A percentile compares a stretch with the other conserved stretches of the same genome.
phyloP scores from a whole-genome alignment of 2,113 vertebrate genomes.

The Amphilophus citrinellus region DNA sequence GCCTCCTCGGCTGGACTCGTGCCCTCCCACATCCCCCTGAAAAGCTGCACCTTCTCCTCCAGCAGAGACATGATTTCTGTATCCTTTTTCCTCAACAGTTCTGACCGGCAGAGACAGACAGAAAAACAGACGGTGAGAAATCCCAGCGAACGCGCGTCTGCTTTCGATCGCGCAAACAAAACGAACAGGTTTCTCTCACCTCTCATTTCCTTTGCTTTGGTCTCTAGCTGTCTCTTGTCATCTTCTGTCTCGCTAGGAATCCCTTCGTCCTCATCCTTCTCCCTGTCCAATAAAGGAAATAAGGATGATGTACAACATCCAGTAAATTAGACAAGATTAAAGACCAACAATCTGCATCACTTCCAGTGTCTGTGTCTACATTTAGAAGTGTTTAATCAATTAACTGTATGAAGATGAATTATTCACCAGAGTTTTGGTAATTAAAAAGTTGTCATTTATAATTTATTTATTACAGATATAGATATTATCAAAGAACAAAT shows the following conservation, averaged over 20 bases:
- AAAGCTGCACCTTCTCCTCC: conserved; percentile 93
- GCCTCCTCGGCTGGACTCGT: conserved; percentile 78
- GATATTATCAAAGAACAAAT: not conserved
- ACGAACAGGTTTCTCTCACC: conserved; percentile 77
- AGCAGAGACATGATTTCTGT: conserved; percentile 90
- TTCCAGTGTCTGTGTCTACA: not conserved
- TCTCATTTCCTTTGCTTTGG: conserved; percentile 91
- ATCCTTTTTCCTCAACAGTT: conserved; percentile 92
- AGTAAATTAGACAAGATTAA: not conserved
- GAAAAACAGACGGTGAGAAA: not conserved
- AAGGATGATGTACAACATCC: not conserved
- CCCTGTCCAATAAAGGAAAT: conserved; percentile 78
- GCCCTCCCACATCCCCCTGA: conserved; percentile 89
- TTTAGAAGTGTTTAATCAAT: not conserved
- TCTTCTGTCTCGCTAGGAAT: conserved; percentile 96
- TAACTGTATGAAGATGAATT: not conserved
- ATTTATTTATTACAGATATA: too few relatives aligned
- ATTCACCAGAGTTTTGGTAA: not conserved
- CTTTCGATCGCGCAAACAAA: not conserved
- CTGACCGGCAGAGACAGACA: conserved; percentile 71
- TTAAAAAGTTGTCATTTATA: not conserved
- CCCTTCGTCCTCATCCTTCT: conserved; percentile 96
- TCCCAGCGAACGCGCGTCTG: not conserved
- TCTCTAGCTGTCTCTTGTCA: conserved; percentile 89
- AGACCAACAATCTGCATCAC: not conserved